Evolutionary conservation across 2,888 invertebrate genomes (phyloP).

Genomic region (Thera britannica): DNA sequence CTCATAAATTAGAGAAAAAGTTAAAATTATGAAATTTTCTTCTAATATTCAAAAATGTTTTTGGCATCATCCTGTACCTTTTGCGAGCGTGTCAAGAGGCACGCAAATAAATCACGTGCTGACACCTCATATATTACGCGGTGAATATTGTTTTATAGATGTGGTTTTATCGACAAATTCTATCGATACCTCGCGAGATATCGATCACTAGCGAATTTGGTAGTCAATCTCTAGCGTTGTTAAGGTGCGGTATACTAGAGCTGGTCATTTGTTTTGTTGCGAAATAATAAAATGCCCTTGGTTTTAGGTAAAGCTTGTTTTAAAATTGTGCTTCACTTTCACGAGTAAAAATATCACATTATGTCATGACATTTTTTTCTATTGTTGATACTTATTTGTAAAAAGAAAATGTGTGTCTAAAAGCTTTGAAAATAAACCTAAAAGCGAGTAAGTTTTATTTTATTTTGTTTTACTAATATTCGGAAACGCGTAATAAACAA

Average conservation of each 20-base stretch:
- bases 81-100: constrained; percentile 35
- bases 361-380: too few species aligned
- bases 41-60: background rate
- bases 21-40: too few species aligned
- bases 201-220: constrained; percentile 53
- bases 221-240: constrained; percentile 42
- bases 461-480: too few species aligned
- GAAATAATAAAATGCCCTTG: background rate
- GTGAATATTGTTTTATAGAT: constrained; percentile 62
- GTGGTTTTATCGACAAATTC: constrained; percentile 46
- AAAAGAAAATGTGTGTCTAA: too few species aligned
- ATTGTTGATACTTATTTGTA: too few species aligned
- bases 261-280: background rate
- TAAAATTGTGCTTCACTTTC: too few species aligned
- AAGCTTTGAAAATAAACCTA: too few species aligned
- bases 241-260: constrained; percentile 12
- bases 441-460: too few species aligned
- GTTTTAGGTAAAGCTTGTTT: background rate
- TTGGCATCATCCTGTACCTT: constrained; percentile 18
- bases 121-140: constrained; percentile 75
- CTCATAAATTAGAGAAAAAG: too few species aligned
- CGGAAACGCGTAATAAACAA: too few species aligned
- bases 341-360: too few species aligned
- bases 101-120: constrained; percentile 70
- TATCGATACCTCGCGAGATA: constrained; percentile 44